Conservation (phyloP, 2,797 vertebrate genomes). For the Bryconaethiops microstoma region DNA sequence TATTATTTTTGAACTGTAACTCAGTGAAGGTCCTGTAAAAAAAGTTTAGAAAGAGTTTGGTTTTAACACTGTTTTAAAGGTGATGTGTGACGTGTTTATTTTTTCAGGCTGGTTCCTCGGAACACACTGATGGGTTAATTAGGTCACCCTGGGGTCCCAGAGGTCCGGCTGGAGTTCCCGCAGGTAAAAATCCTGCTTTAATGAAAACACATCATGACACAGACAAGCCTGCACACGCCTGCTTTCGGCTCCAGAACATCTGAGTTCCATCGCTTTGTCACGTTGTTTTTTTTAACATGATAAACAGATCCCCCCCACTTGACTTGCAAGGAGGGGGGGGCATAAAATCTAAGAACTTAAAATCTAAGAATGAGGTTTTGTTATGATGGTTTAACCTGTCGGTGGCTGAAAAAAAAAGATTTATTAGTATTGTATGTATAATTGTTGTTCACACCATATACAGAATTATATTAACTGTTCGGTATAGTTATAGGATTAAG, state of each 20-base stretch:
- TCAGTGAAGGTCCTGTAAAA: not conserved
- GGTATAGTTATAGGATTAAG: too few relatives aligned
- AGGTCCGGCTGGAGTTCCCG: slow-evolving; percentile 48
- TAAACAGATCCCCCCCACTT: not conserved
- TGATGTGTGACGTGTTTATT: not conserved
- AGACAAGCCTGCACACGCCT: slow-evolving; percentile 69
- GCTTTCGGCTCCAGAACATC: slow-evolving; percentile 3
- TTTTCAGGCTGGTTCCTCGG: not conserved
- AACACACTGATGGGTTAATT: slow-evolving; percentile 23
- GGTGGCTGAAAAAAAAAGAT: too few relatives aligned
- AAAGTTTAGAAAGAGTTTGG: not conserved
- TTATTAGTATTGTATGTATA: too few relatives aligned
- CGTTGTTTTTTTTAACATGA: not conserved
- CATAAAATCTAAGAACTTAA: not conserved
- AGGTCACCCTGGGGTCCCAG: not conserved
- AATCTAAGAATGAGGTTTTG: too few relatives aligned
- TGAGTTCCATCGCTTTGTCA: not conserved
- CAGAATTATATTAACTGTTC: too few relatives aligned
- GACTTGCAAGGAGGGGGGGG: too few relatives aligned
- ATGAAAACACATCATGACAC: slow-evolving; percentile 70
- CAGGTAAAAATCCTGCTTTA: slow-evolving; percentile 62
- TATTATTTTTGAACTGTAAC: not conserved
- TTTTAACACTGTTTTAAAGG: not conserved
- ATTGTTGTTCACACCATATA: too few relatives aligned
- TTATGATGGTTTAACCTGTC: too few relatives aligned